Conservation (phyloP, 2,888 invertebrate species). For the Campopleginae sp. region DNA sequence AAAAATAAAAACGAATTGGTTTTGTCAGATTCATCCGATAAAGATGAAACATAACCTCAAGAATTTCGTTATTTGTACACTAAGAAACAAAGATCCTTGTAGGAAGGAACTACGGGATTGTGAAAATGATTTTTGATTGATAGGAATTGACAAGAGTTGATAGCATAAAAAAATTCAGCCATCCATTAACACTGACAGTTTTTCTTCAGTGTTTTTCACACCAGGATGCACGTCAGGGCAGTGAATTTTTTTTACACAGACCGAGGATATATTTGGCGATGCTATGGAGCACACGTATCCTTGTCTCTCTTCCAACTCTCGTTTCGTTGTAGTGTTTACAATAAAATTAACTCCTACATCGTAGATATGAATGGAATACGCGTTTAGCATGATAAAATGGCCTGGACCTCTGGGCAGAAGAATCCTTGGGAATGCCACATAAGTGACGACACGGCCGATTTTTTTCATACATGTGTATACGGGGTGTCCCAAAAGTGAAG, state of each 20-base stretch:
- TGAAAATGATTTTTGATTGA: background rate
- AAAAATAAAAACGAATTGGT: constrained; percentile 5
- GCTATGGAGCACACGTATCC: constrained; percentile 16
- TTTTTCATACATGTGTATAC: background rate
- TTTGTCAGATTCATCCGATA: background rate
- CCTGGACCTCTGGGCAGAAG: constrained; percentile 46
- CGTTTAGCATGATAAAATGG: constrained; percentile 74
- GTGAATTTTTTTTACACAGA: constrained; percentile 14
- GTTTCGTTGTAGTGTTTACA: constrained; percentile 73
- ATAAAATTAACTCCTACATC: constrained; percentile 77
- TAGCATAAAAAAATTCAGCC: background rate
- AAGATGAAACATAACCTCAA: background rate
- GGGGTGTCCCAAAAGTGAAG: background rate
- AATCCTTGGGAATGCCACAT: constrained; percentile 72
- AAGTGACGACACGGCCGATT: constrained; percentile 9
- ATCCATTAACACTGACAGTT: constrained; percentile 28
- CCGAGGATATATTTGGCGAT: constrained; percentile 48
- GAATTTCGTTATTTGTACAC: background rate
- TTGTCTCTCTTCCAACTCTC: constrained; percentile 58
- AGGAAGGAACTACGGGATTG: background rate
- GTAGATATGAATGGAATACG: constrained; percentile 74
- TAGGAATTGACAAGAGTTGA: background rate
- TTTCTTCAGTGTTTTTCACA: background rate
- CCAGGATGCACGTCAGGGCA: background rate
- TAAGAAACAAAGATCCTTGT: background rate